Conservation (phyloP, 2,113 vertebrate genomes). For the Pica pica region DNA sequence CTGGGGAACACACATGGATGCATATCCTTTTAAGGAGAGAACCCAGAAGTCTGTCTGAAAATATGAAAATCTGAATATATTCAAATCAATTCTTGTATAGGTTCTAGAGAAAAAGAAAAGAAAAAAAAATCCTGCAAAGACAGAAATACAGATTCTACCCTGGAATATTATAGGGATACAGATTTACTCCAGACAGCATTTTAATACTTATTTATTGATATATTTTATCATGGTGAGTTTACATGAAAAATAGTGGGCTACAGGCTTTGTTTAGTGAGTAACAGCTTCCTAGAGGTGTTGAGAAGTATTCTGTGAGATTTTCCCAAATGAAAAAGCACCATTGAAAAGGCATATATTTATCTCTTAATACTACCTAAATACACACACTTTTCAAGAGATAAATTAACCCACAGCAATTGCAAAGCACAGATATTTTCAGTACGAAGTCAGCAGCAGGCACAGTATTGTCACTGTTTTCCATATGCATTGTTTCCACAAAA, state of each 20-base stretch:
- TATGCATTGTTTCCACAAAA: neutral
- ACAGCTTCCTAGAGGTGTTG: neutral
- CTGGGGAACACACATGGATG: constrained; percentile 45
- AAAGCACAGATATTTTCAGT: neutral
- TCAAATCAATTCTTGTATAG: constrained; percentile 61
- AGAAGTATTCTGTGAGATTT: neutral
- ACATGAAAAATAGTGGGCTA: constrained; percentile 16
- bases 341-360: constrained; percentile 18
- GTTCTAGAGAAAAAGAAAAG: constrained; percentile 34
- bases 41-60: constrained; percentile 34
- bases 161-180: neutral
- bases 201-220: constrained; percentile 18
- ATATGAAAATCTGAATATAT: neutral
- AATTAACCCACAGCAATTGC: neutral
- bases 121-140: constrained; percentile 16
- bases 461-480: neutral
- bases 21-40: constrained; percentile 36
- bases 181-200: constrained; percentile 40
- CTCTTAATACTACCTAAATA: neutral
- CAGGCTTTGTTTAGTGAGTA: neutral
- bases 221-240: constrained; percentile 2
- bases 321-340: neutral
- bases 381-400: neutral
- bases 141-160: constrained; percentile 8
- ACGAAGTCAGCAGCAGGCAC: neutral